Evolutionary conservation across 2,113 vertebrate species (phyloP), one percentile per base, ranked within the genome.

Genomic region (Oxyura jamaicensis): DNA sequence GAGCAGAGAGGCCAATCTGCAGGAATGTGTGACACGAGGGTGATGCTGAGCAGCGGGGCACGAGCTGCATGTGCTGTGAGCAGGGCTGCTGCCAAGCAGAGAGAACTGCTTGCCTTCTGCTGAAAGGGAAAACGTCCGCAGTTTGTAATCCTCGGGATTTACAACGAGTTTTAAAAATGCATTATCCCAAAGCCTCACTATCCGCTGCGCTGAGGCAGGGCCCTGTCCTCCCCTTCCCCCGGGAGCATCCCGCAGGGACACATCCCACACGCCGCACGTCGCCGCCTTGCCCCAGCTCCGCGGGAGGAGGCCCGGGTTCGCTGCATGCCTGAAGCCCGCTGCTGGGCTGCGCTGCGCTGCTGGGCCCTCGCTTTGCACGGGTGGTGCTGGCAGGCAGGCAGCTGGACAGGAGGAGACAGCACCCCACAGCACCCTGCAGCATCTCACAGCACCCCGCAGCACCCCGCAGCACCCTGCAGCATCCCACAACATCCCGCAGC

Each of bases 391-490:
- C 26, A 5, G 62, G 42, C 36, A 3, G 26, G 6, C 2, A 14
- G 59, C 21, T 10, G 18, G 89, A 66, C 97, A 84, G 95, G 50
- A 97, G 97, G 90, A 96, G 97, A 97, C 95, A 97, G 93, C 95
- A 95, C 88, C 60, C 56, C 9, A n/a, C 60, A 39, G 35, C 59
- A 36, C 10, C 59, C 35, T 6, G 39, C 39, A 39, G n/a, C 59
- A 36, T 10, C 59, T 23, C 23, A 10, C 35, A 36, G 59, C 59
- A 62, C 13, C 58, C 33, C 13, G 23, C 50, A 52, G 50, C 50
- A 26, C 8, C 52, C 11, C 33, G 2, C 56, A 59, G 39, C 39
- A 39, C 39, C 39, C 39, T 11, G 10, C 39, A 39, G 39, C 39
- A 39, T 17, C 59, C 59, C 5, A 29, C 59, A 36, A 20, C 58